These are phyloP conservation scores for Podargus strigoides DNA, from an alignment of 2,797 vertebrate genomes.

Conservation along the genomic window DNA sequence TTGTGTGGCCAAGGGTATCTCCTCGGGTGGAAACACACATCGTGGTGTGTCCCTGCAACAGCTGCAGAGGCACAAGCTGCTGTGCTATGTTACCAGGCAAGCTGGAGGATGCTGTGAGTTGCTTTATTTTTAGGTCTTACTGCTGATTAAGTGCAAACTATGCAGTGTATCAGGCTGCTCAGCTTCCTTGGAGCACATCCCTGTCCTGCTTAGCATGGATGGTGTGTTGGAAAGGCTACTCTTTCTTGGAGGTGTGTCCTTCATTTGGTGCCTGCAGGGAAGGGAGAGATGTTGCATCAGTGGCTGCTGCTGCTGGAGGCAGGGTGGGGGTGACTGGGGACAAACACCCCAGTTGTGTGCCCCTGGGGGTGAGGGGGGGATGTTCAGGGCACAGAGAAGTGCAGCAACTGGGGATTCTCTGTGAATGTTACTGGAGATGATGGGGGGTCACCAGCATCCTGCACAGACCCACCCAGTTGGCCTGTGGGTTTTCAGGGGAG, in stretches of 20 bases:
- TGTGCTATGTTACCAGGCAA: not conserved
- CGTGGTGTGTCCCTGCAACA: fast-evolving
- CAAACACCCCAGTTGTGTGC: fast-evolving
- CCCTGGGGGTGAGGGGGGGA: fast-evolving
- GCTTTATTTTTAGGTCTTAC: conserved; percentile 26
- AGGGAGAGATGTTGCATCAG: not conserved
- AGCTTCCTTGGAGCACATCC: not conserved
- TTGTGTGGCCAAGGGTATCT: not conserved
- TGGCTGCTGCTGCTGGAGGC: not conserved
- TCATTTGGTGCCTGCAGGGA: not conserved
- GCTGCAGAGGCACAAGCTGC: not conserved
- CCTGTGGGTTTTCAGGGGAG: not conserved
- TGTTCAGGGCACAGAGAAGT: not conserved
- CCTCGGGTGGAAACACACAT: fast-evolving
- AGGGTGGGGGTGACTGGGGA: too few species aligned
- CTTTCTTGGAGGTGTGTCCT: not conserved
- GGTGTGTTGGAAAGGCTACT: not conserved
- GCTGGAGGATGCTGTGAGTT: not conserved
- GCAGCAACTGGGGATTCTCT: not conserved
- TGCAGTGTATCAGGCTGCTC: not conserved
- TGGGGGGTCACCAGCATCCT: not conserved
- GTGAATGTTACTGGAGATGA: not conserved
- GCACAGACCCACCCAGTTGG: not conserved
- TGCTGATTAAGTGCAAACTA: not conserved
- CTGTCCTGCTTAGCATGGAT: not conserved